Evolutionary conservation across 2,113 vertebrate genomes (phyloP), one percentile per base, ranked within the genome.

Genomic region (Ctenomys sociabilis): DNA sequence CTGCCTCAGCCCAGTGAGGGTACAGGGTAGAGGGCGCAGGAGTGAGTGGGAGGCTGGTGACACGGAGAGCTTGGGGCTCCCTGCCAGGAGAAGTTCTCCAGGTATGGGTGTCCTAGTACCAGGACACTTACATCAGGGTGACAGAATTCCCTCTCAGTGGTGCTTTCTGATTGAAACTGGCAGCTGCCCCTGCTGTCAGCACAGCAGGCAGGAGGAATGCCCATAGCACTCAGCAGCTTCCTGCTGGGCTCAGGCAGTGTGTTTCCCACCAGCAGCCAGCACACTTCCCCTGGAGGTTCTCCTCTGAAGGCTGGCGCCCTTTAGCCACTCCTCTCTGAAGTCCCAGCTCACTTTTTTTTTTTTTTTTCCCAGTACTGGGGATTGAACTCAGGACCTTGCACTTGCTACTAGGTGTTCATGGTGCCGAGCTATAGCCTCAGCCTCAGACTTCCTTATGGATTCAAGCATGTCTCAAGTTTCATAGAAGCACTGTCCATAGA

Each of bases 1-100:
- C 13, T 26, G 21, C 24, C 45, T 49, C 1, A 1, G 5, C 24
- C 0, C 2, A 10, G 32, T 7, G 0, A 30, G 49, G 26, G 13
- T 6, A 17, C 43, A 45, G 49, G 77, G 9, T 30, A 7, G 66
- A 52, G 35, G 73, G 12, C 49, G 7, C 30, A 2, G 3, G n/a
- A 5, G 32, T 32, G 49, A 5, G 19, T 37, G 22, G 26, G 49
- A 49, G 28, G 8, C 30, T 0, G 7, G 2, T 3, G 3, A 0
- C n/a, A n/a, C n/a, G 2, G 57, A 19, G 12, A 4, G 11, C 26
- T 1, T 22, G 17, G 11, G 7, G 16, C 7, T 17, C 7, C 8
- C 3, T 0, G 10, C 26, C 30, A 49, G 87, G 6, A 5, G 49
- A 35, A 28, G 43, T 7, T 2, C 0, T 6, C 26, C 14, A 4